These are phyloP conservation scores for Loripinus fragilis DNA, from an alignment of 2,888 invertebrate genomes.

Conservation along the genomic window DNA sequence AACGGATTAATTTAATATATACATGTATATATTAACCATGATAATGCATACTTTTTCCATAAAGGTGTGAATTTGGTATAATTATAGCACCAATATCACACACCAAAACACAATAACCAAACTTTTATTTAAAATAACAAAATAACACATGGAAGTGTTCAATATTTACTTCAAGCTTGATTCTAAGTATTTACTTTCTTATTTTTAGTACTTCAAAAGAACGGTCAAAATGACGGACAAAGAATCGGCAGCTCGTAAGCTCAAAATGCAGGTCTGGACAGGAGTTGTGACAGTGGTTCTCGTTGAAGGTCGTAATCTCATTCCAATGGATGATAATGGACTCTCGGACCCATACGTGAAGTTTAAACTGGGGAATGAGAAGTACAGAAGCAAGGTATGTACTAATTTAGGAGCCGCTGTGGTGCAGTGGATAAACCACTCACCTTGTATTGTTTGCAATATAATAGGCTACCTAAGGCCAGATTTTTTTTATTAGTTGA, in stretches of 20 bases:
- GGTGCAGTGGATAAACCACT: too few species aligned
- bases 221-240: slow-evolving; percentile 55
- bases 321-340: slow-evolving; percentile 93
- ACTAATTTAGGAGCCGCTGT: too few species aligned
- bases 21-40: too few species aligned
- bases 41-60: too few species aligned
- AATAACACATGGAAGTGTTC: background rate
- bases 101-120: background rate
- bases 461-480: too few species aligned
- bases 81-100: too few species aligned
- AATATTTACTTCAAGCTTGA: background rate
- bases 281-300: slow-evolving; percentile 98
- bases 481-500: too few species aligned
- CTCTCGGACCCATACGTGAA: slow-evolving; percentile 97
- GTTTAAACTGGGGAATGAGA: slow-evolving; percentile 98
- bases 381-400: slow-evolving; percentile 96
- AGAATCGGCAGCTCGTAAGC: slow-evolving; percentile 77
- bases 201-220: slow-evolving; percentile 53
- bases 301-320: slow-evolving; percentile 95
- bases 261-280: slow-evolving; percentile 98
- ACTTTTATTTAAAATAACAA: background rate
- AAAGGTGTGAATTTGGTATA: too few species aligned
- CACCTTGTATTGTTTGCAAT: too few species aligned
- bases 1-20: too few species aligned
- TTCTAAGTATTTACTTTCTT: background rate